Evolutionary conservation across 2,113 vertebrate genomes (phyloP), one percentile per base, ranked within the genome.

Genomic region (Bagarius yarrelli): DNA sequence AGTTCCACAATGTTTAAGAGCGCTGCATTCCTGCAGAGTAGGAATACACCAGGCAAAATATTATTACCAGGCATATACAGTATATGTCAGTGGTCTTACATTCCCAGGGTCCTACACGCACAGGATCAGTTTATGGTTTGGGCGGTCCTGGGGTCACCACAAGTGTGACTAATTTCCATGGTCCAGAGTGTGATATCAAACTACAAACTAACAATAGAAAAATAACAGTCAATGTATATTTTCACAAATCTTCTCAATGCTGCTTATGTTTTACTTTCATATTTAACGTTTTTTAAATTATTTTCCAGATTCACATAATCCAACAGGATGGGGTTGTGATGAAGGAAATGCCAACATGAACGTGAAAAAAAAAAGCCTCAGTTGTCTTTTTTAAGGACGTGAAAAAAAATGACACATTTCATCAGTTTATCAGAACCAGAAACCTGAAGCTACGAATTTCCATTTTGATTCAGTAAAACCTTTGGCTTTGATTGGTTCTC

Each of bases 401-500:
- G 11, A 75, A 23, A 74, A 60, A 34, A 74, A 23, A 34, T 23
- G 8, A 81, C 9, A 61, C 60, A 64, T 74, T 81, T 64, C 47
- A 61, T 61, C 52, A 34, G 14, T 19, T 60, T 57, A 71, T 80
- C 25, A 57, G 66, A 11, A 47, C 53, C 78, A 30, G 36, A 80
- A 69, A 57, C 70, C 36, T 36, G 13, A 32, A 44, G 13, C 50
- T 44, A 66, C 21, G 32, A 30, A 66, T 78, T 82, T 79, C 77
- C 61, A 79, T 82, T 85, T 67, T 19, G 80, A 85, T 83, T 80
- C 72, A 18, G 72, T 76, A 69, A 77, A 76, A 77, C 27, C 27
- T 61, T 59, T 79, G 55, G 18, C 78, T 85, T 85, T 85, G 84
- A 83, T 85, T 80, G 81, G 81, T 81, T 55, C 60, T 60, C 50